These are phyloP conservation scores for Panorpa germanica DNA, from an alignment of 2,888 invertebrate genomes.

Conservation along the genomic window DNA sequence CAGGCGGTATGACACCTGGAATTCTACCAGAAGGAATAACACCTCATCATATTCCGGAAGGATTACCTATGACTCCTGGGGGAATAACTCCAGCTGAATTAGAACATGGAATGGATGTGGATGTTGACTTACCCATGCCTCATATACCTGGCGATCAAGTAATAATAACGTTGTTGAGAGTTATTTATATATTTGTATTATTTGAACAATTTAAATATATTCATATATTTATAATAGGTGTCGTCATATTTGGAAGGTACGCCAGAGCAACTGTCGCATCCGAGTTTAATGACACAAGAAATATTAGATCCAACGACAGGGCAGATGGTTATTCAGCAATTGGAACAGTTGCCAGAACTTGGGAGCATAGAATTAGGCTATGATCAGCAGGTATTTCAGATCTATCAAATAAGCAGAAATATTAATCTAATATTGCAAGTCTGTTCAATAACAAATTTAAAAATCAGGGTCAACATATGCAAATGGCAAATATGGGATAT, in stretches of 20 bases:
- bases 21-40: constrained; percentile 15
- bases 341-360: too few species aligned
- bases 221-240: not conserved
- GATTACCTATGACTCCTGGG: constrained; percentile 23
- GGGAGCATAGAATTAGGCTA: too few species aligned
- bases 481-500: constrained; percentile 57
- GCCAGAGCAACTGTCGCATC: too few species aligned
- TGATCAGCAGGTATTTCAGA: too few species aligned
- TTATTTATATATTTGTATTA: constrained; percentile 8
- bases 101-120: constrained; percentile 17
- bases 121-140: constrained; percentile 38
- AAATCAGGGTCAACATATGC: too few species aligned
- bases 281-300: constrained; percentile 20
- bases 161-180: constrained; percentile 8
- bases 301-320: too few species aligned
- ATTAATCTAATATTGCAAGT: too few species aligned
- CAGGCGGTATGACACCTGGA: constrained; percentile 25
- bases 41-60: constrained; percentile 17
- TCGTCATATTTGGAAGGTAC: too few species aligned
- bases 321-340: too few species aligned
- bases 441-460: too few species aligned
- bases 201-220: constrained; percentile 6
- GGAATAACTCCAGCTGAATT: constrained; percentile 15
- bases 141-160: constrained; percentile 42
- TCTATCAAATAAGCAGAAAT: too few species aligned